Evolutionary conservation across 2,113 vertebrate species (phyloP).

Genomic region (Halcyon malimbica): DNA sequence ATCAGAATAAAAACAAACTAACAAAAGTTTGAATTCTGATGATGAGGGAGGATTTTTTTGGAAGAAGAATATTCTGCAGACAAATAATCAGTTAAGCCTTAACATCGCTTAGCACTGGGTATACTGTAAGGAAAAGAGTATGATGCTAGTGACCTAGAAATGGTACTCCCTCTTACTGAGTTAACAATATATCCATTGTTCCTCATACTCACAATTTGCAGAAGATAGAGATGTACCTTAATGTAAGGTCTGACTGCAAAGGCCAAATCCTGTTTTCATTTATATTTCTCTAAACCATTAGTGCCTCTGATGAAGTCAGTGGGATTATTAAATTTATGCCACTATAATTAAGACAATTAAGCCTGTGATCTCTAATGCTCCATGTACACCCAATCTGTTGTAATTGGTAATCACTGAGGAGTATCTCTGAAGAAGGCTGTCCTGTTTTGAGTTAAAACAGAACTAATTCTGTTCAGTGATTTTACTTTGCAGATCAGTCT

Average conservation of each 20-base stretch:
- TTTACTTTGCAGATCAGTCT: too few relatives aligned
- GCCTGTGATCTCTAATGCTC: not conserved
- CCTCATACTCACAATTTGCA: not conserved
- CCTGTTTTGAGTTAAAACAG: too few relatives aligned
- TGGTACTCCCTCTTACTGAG: not conserved
- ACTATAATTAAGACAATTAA: slow-evolving; percentile 15
- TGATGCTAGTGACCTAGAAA: not conserved
- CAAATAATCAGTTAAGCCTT: not conserved
- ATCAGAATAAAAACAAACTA: not conserved
- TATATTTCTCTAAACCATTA: not conserved
- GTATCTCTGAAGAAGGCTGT: not conserved
- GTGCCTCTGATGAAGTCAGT: not conserved
- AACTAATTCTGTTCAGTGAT: too few relatives aligned
- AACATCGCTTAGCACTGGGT: not conserved
- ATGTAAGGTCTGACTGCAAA: not conserved
- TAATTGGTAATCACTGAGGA: not conserved
- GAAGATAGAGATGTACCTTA: not conserved
- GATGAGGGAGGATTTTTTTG: not conserved
- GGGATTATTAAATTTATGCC: not conserved
- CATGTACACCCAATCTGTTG: not conserved
- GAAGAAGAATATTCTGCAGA: not conserved
- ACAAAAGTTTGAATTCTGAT: not conserved
- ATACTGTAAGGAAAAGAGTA: not conserved
- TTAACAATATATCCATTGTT: not conserved
- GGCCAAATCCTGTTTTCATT: not conserved